phyloP scores from a whole-genome alignment of 2,113 vertebrate species.

The Natator depressus region DNA sequence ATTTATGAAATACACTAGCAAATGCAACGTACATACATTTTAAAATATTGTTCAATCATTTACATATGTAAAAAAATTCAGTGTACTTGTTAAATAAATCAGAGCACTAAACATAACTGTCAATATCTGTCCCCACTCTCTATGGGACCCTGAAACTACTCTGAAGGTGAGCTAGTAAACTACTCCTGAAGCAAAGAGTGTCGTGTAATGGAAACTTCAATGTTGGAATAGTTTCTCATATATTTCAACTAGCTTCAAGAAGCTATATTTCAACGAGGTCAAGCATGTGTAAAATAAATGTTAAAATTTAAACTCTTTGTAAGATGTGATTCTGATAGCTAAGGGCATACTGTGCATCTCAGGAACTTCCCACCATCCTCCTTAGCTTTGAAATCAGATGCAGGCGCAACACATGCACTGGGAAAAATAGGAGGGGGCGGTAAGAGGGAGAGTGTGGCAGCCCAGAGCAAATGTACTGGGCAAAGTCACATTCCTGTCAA shows the following conservation, averaged over 20 bases:
- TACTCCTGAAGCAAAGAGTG: background rate
- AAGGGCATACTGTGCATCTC: background rate
- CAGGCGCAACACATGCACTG: background rate
- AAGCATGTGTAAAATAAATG: background rate
- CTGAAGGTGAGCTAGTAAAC: background rate
- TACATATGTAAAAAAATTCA: background rate
- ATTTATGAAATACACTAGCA: background rate
- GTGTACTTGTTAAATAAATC: background rate
- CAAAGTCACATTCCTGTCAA: background rate
- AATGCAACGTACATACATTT: background rate
- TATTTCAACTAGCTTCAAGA: background rate
- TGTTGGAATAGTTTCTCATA: background rate
- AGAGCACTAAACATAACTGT: background rate
- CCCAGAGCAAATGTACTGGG: background rate
- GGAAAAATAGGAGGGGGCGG: background rate
- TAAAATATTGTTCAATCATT: background rate
- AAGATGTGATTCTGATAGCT: background rate
- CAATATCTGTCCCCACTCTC: background rate
- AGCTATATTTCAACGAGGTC: background rate
- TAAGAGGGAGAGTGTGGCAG: background rate
- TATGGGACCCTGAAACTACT: background rate
- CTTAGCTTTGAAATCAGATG: background rate
- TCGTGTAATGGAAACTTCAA: background rate
- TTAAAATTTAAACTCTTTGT: background rate
- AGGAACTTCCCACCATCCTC: background rate